Percentiles rank a stretch among this genome's conserved stretches.
These are phyloP conservation scores for Conus canariensis DNA, from an alignment of 2,888 invertebrate species.

Conservation along the genomic window DNA sequence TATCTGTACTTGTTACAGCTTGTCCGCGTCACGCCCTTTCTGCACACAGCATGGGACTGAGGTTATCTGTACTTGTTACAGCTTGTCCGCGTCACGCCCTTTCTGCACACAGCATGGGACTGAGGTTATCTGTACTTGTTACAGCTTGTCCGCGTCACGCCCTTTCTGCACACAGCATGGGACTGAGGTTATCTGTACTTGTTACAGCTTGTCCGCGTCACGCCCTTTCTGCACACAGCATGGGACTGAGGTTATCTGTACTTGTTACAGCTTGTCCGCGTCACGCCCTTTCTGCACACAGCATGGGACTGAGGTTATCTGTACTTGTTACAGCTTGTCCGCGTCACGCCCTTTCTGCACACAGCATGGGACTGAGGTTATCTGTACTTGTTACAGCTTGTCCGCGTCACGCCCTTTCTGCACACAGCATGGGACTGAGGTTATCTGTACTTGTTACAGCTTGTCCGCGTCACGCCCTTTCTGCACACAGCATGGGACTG, in stretches of 20 bases:
- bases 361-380: background rate
- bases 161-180: slow-evolving; percentile 37
- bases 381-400: too few species aligned
- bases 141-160: slow-evolving; percentile 30
- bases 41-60: background rate
- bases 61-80: too few species aligned
- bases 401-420: slow-evolving; percentile 51
- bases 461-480: slow-evolving; percentile 46
- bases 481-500: background rate
- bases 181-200: too few species aligned
- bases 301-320: background rate
- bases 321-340: too few species aligned
- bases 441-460: too few species aligned
- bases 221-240: slow-evolving; percentile 42
- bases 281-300: slow-evolving; percentile 45
- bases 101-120: slow-evolving; percentile 11
- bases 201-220: background rate
- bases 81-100: slow-evolving; percentile 44
- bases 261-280: too few species aligned
- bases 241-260: too few species aligned
- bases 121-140: too few species aligned
- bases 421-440: background rate
- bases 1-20: too few species aligned
- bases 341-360: slow-evolving; percentile 48
- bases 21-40: slow-evolving; percentile 50